Conservation (phyloP, 2,113 vertebrate genomes). For the Myrmecobius fasciatus region DNA sequence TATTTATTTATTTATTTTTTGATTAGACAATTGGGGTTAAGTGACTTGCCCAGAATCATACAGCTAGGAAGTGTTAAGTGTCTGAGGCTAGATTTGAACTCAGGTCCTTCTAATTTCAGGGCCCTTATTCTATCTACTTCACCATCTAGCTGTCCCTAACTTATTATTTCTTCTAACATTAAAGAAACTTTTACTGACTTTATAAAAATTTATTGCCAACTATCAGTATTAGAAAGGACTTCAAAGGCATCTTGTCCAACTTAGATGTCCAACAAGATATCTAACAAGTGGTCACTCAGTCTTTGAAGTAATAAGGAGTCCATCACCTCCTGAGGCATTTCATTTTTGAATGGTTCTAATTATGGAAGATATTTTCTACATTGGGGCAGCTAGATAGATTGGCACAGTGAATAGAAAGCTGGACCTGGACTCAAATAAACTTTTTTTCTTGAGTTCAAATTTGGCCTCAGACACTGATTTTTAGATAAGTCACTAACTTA, state of each 20-base stretch:
- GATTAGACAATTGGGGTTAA: no score
- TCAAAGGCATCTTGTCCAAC: background rate
- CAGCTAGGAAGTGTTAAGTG: no score
- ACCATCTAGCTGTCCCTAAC: background rate
- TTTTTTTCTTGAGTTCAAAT: background rate
- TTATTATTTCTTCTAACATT: conserved; percentile 28
- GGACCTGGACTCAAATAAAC: background rate
- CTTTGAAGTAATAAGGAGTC: background rate
- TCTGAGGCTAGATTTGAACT: no score
- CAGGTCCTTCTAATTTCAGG: no score
- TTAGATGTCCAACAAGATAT: background rate
- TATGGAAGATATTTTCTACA: background rate
- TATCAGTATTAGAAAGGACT: background rate
- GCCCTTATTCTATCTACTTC: no score
- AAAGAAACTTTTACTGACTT: conserved; percentile 29
- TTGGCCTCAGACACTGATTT: background rate
- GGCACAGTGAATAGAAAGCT: background rate
- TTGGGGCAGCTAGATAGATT: background rate
- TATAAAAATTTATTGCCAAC: background rate
- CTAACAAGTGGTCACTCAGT: background rate
- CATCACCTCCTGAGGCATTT: background rate
- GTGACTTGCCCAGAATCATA: no score
- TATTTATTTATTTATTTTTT: conserved; percentile 12
- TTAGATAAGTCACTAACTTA: background rate
- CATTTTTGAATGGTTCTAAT: background rate